Percentiles rank a stretch among this genome's conserved stretches.
Conservation (phyloP, 2,888 invertebrate species). For the Coecobrya sp. region DNA sequence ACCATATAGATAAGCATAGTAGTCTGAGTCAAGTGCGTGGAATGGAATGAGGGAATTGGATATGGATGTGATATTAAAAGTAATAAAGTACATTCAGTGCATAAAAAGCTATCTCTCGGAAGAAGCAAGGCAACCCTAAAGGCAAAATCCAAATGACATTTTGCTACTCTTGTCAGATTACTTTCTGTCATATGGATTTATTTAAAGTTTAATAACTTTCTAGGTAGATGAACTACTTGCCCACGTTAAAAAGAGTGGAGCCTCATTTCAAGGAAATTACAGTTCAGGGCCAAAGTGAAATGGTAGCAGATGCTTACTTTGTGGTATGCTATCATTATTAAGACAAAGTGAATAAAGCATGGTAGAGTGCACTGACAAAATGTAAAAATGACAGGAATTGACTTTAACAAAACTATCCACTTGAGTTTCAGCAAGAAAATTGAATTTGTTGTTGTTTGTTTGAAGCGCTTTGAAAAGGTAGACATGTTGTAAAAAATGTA, state of each 20-base stretch:
- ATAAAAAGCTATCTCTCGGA: neutral
- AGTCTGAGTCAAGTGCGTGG: neutral
- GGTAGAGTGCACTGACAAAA: conserved; percentile 10
- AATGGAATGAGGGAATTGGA: neutral
- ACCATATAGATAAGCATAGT: neutral
- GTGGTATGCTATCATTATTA: neutral
- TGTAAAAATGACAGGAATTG: conserved; percentile 4
- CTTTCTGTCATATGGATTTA: conserved; percentile 23
- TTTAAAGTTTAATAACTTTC: conserved; percentile 31
- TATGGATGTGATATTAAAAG: conserved; percentile 16
- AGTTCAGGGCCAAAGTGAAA: neutral
- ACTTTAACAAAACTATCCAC: conserved; percentile 44
- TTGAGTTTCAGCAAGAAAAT: conserved; percentile 17
- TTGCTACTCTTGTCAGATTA: conserved; percentile 17
- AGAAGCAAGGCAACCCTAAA: conserved; percentile 21
- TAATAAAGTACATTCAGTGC: neutral
- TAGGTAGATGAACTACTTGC: neutral
- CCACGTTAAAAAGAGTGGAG: neutral
- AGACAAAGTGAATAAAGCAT: conserved; percentile 24
- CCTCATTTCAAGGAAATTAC: neutral
- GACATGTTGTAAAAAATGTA: neutral
- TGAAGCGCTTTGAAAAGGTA: neutral
- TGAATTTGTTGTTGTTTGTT: neutral
- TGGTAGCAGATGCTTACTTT: neutral
- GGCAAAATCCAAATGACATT: conserved; percentile 42